These are phyloP conservation scores for Drosophila ustulata DNA, from an alignment of 2,888 invertebrate genomes.

Conservation along the genomic window DNA sequence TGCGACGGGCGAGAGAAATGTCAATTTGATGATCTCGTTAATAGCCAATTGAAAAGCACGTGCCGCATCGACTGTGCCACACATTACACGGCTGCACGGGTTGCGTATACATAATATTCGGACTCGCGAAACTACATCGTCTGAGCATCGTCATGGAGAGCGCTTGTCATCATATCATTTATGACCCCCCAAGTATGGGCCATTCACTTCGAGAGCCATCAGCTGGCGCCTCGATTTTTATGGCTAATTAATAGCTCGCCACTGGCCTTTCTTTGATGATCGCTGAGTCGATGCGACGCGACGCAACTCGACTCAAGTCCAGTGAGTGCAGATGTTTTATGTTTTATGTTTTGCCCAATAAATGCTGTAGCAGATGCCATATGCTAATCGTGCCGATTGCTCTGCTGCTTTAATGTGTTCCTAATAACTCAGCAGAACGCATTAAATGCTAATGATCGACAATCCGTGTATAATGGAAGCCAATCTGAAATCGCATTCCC, in stretches of 20 bases:
- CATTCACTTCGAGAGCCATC: conserved; percentile 10
- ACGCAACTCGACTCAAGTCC: neutral
- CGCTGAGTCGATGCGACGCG: neutral
- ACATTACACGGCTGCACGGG: neutral
- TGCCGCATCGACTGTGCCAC: conserved; percentile 26
- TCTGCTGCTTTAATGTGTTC: conserved; percentile 15
- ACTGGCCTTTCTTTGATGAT: conserved; percentile 17
- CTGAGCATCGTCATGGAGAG: neutral
- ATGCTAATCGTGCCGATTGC: conserved; percentile 25
- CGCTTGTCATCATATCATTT: conserved; percentile 23
- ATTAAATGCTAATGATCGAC: neutral
- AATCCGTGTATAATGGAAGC: neutral
- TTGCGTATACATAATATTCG: neutral
- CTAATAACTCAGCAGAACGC: neutral
- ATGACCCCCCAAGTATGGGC: conserved; percentile 19
- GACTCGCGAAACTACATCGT: neutral
- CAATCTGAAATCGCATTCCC: conserved; percentile 2
- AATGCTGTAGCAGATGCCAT: conserved; percentile 46
- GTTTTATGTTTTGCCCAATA: conserved; percentile 45
- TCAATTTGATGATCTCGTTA: conserved; percentile 70
- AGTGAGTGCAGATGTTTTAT: conserved; percentile 49
- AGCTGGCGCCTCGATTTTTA: conserved; percentile 28
- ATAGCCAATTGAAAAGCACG: conserved; percentile 64
- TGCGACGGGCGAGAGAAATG: conserved; percentile 38
- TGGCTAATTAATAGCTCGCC: conserved; percentile 45